Evolutionary conservation across 2,797 vertebrate genomes (phyloP), one percentile per base, ranked within the genome.

Genomic region (Sebastiscus tertius): DNA sequence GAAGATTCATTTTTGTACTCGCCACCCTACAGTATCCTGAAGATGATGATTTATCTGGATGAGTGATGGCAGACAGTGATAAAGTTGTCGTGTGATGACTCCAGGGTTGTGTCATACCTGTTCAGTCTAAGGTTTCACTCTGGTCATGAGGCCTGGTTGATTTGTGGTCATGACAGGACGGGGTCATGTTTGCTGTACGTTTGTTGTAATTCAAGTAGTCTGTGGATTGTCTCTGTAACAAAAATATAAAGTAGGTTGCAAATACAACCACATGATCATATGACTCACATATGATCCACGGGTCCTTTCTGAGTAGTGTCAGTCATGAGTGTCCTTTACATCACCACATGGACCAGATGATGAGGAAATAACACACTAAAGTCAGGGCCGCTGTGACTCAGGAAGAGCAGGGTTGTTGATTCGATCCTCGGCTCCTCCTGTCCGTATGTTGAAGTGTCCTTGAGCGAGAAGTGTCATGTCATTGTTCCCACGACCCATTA

Each of bases 61-160:
- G n/a, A 54, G 49, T 7, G 18, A 27, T 20, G 27, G 22, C 13
- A 11, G 42, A 59, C 8, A 7, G 29, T 24, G 62, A 76, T 34
- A 7, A 36, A 18, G 74, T 13, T 65, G 72, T n/a, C 34, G 22
- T 65, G 46, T 68, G 24, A 65, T 24, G n/a, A 36, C 27, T 22
- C 24, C 11, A 33, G n/a, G 33, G 69, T 78, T 27, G 11, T 62
- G 52, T 26, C 69, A 31, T 12, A n/a, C 55, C 61, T 34, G n/a
- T 20, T 62, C 20, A 26, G 77, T 63, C 27, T 81, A 73, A 72
- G 12, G 56, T 82, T 86, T 87, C 49, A 59, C 54, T 62, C 18
- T 16, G 73, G 76, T 75, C 67, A 80, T 3, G 6, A 29, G 61
- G 24, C 22, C 42, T n/a, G 52, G 34, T n/a, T 81, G 62, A 82